Conservation (phyloP, 2,797 vertebrate genomes). For the Lacerta agilis region DNA sequence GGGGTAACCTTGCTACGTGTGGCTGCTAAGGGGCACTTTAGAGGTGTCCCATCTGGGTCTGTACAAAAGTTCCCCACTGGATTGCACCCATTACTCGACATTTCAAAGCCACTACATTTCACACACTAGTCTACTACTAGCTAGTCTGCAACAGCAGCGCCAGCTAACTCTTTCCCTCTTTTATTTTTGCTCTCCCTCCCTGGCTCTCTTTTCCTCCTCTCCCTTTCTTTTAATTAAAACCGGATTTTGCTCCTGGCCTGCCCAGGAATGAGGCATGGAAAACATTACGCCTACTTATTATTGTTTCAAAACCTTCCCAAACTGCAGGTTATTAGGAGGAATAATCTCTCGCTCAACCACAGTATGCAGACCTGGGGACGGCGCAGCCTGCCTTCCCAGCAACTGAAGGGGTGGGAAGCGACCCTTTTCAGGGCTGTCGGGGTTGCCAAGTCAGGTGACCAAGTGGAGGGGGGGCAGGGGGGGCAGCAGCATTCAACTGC, state of each 20-base stretch:
- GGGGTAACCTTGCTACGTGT: no score
- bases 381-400: not conserved
- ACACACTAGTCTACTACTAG: not conserved
- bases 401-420: not conserved
- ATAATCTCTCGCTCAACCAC: constrained; percentile 5
- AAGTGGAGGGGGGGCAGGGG: not conserved
- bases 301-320: constrained; percentile 49
- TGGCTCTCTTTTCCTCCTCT: constrained; percentile 27
- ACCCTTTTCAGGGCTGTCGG: not conserved
- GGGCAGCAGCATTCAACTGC: not conserved
- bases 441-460: not conserved
- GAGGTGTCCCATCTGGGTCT: not conserved
- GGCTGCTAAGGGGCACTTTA: not conserved
- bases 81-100: not conserved
- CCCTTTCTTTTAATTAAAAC: constrained; percentile 48
- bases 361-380: not conserved
- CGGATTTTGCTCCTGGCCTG: constrained; percentile 44
- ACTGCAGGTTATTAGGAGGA: constrained; percentile 44
- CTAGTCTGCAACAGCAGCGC: not conserved
- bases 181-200: not conserved
- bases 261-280: constrained; percentile 48
- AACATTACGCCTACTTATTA: constrained; percentile 48
- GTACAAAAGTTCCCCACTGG: not conserved
- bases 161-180: not conserved
- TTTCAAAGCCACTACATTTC: not conserved